phyloP scores from a whole-genome alignment of 2,888 invertebrate genomes.

The Suillia variegata region DNA sequence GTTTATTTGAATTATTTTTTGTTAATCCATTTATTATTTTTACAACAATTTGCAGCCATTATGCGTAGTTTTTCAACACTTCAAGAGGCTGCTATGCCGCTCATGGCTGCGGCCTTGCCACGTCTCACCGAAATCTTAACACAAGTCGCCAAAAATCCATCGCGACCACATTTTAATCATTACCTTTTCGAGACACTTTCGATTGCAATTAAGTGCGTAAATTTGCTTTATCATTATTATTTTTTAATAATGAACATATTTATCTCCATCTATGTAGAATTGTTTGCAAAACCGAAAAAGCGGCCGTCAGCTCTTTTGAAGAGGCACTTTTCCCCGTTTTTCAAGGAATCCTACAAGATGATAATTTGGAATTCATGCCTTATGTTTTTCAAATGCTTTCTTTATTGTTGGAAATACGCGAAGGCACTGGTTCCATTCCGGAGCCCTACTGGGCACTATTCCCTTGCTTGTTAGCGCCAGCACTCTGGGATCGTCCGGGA shows the following conservation, averaged over 20 bases:
- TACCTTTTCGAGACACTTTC: constrained; percentile 96
- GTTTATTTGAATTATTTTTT: not conserved
- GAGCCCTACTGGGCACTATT: constrained; percentile 88
- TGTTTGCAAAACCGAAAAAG: constrained; percentile 81
- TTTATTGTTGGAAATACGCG: constrained; percentile 80
- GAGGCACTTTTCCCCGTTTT: constrained; percentile 93
- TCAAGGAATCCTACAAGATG: constrained; percentile 91
- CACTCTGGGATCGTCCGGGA: constrained; percentile 91
- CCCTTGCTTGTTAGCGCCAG: constrained; percentile 86
- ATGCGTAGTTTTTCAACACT: constrained; percentile 85
- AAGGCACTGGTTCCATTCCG: constrained; percentile 65
- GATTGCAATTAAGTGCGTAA: constrained; percentile 81
- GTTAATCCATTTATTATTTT: constrained; percentile 13
- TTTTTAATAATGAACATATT: too few relatives aligned
- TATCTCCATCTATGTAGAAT: constrained; percentile 71
- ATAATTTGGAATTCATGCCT: constrained; percentile 93
- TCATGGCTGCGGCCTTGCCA: constrained; percentile 78
- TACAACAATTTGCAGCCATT: constrained; percentile 71
- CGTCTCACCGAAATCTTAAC: constrained; percentile 83
- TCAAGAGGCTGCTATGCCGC: constrained; percentile 80
- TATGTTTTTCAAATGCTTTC: constrained; percentile 98
- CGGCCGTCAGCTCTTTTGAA: constrained; percentile 86
- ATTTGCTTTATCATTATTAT: too few relatives aligned
- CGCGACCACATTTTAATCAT: constrained; percentile 97
- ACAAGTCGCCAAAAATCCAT: constrained; percentile 88